Base-by-base conservation (phyloP, 2,797 vertebrate genomes). In the Crenuchus spilurus region DNA sequence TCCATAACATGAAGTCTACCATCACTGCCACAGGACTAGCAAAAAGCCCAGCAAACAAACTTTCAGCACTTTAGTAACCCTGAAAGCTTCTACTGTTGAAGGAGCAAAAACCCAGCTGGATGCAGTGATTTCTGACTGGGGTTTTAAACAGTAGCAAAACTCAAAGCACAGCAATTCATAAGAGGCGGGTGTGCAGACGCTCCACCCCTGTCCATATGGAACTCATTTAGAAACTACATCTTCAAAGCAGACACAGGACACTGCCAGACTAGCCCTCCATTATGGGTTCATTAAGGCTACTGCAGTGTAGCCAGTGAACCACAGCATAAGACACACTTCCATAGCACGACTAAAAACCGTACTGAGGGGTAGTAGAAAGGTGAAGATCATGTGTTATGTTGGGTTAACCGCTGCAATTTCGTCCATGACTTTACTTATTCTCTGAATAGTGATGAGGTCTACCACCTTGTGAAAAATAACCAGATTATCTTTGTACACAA, bases 131-230 rank as follows among this genome's bases (percentile, higher is more conserved):
- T 26, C 28, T 13, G 31, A 20, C 30, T 22, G 11, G 31, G 26
- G 37, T 26, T 69, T 73, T 48, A 14, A 44, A 18, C 7, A 30
- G 24, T 11, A 22, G 35, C 20, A 44, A 54, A 54, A 54, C 1
- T 11, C 44, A 57, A 66, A 66, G 42, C 57, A 7, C 16, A 51
- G 16, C 3, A 51, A 26, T 33, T 70, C 41, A 35, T 9, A 9
- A 42, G 46, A 48, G 31, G 44, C 35, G 61, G 70, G 57, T 52
- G 13, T 28, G 24, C 31, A 60, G 41, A 76, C 9, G 4, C 30
- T 61, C 72, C 74, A 16, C 73, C 63, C 69, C 22, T 16, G 28
- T 46, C 51, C 78, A 80, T 72, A 78, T 73, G 74, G 71, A 75
- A 75, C 66, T n/a, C 26, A 80, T 84, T 74, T 66, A 55, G 55